A percentile compares a stretch with the other conserved stretches of the same genome.
phyloP scores from a whole-genome alignment of 1,140 invertebrate species.

The Temnothorax nylanderi region DNA sequence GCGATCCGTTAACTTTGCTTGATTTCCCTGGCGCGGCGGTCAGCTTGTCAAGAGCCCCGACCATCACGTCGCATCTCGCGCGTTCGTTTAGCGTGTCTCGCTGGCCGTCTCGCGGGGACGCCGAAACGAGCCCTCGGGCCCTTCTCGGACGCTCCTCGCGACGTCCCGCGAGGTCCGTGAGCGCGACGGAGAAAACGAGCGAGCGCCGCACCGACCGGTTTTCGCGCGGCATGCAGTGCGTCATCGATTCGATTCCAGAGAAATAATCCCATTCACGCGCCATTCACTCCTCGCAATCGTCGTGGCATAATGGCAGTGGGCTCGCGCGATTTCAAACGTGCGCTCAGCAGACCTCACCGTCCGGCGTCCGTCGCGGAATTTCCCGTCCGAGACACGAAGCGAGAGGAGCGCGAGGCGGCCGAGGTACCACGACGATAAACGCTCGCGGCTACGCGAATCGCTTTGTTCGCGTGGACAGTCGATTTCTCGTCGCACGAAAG shows the following conservation, averaged over 20 bases:
- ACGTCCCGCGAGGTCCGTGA: background rate
- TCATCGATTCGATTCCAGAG: constrained; percentile 54
- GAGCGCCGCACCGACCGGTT: constrained; percentile 32
- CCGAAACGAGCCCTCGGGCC: constrained; percentile 22
- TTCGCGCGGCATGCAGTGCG: constrained; percentile 17
- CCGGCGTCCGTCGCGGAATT: constrained; percentile 11
- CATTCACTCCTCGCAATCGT: constrained; percentile 48
- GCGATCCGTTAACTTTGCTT: constrained; percentile 34
- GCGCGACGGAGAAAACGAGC: background rate
- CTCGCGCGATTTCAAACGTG: constrained; percentile 27
- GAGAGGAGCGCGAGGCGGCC: background rate
- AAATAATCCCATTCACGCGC: constrained; percentile 59
- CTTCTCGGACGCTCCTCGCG: background rate
- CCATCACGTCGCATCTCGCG: background rate
- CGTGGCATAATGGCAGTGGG: constrained; percentile 3
- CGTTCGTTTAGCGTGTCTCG: constrained; percentile 31
- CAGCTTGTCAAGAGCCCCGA: constrained; percentile 4
- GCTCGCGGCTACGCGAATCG: background rate
- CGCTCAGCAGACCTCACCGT: background rate
- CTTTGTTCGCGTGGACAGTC: constrained; percentile 18
- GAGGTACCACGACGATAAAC: background rate
- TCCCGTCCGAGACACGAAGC: background rate
- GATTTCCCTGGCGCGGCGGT: constrained; percentile 36
- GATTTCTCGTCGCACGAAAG: background rate
- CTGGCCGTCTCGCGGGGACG: constrained; percentile 19